Conservation (phyloP, 1,140 invertebrate species). For the Nylanderia fulva region DNA sequence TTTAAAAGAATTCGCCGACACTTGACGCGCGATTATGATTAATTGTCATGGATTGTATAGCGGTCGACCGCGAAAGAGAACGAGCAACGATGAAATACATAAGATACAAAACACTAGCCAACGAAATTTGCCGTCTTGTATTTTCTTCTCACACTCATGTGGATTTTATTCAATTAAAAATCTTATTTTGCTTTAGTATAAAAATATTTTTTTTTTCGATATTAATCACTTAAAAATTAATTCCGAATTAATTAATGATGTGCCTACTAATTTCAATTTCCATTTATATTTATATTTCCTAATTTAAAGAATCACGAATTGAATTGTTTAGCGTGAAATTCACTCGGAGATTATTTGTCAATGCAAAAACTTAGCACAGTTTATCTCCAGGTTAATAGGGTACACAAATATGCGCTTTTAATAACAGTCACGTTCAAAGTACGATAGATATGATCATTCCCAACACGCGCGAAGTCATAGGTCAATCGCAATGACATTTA, state of each 20-base stretch:
- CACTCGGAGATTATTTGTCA: neutral
- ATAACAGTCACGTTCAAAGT: constrained; percentile 46
- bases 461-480: constrained; percentile 56
- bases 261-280: neutral
- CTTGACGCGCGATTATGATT: constrained; percentile 51
- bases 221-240: neutral
- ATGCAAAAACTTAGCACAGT: neutral
- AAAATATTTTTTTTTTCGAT: neutral
- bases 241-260: neutral
- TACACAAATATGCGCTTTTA: constrained; percentile 32
- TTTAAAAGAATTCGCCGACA: constrained; percentile 43
- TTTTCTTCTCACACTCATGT: constrained; percentile 26
- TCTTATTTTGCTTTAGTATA: neutral
- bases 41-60: constrained; percentile 68
- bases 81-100: constrained; percentile 68
- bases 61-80: constrained; percentile 49
- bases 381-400: constrained; percentile 28
- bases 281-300: too few species aligned
- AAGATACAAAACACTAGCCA: constrained; percentile 72
- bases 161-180: neutral
- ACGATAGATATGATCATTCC: constrained; percentile 33
- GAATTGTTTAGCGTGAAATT: neutral
- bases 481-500: constrained; percentile 53
- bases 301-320: neutral
- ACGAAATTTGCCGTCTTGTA: constrained; percentile 61